Conservation (phyloP, 2,797 vertebrate genomes). For the Eulemur coronatus region DNA sequence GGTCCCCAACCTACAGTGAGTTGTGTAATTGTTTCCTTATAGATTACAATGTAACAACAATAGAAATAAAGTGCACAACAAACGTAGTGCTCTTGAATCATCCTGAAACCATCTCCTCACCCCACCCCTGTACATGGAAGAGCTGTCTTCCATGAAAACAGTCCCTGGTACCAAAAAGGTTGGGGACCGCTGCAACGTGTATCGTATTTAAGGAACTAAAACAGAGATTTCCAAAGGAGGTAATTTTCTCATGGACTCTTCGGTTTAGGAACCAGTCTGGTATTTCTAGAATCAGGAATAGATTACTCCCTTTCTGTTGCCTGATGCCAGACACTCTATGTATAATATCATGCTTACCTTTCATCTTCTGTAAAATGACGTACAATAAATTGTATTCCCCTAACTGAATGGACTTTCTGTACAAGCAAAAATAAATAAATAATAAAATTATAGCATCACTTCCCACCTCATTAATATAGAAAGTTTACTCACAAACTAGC, state of each 20-base stretch:
- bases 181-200: fast-evolving
- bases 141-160: no score
- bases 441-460: neutral
- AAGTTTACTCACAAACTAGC: neutral
- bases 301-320: neutral
- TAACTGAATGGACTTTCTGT: neutral
- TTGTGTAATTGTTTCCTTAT: no score
- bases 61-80: no score
- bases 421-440: neutral
- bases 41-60: no score
- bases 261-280: neutral
- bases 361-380: neutral
- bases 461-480: neutral
- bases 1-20: no score
- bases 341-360: neutral
- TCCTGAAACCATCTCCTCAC: no score
- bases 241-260: neutral
- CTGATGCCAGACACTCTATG: neutral
- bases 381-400: no score
- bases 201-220: no score
- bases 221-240: neutral
- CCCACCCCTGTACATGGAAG: no score
- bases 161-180: no score
- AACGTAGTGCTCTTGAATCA: no score
- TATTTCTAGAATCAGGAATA: neutral